These are phyloP conservation scores for Antigone vipio DNA, from an alignment of 2,113 vertebrate species.

Conservation along the genomic window DNA sequence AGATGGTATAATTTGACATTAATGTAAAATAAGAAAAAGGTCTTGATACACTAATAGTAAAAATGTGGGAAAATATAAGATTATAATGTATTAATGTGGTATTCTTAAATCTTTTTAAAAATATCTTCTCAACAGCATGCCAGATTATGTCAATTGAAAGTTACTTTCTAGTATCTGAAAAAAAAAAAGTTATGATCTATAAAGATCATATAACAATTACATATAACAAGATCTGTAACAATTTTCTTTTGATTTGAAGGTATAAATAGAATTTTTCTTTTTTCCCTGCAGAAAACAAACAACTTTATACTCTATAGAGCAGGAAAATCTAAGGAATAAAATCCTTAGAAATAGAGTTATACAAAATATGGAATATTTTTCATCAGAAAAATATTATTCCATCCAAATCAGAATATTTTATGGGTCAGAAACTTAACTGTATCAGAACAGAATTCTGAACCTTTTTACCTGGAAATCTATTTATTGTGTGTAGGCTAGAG, in stretches of 20 bases:
- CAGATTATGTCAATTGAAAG: neutral
- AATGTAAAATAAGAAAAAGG: neutral
- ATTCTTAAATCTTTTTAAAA: neutral
- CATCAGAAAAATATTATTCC: neutral
- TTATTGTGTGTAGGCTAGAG: neutral
- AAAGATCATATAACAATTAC: neutral
- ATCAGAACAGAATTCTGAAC: neutral
- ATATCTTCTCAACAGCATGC: neutral
- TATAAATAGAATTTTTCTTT: neutral
- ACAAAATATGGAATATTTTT: neutral
- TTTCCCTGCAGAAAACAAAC: neutral
- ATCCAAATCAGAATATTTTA: neutral
- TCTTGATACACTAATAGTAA: neutral
- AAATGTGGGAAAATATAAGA: neutral
- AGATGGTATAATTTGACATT: neutral
- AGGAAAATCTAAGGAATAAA: neutral
- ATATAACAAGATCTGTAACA: neutral
- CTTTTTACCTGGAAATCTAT: neutral
- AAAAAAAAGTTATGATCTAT: neutral
- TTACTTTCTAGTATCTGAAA: neutral
- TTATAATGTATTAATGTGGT: neutral
- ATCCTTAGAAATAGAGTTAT: neutral
- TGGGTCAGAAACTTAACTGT: neutral
- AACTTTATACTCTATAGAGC: neutral
- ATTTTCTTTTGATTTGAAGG: neutral